Conservation (phyloP, 1,140 invertebrate genomes). For the Hypothenemus hampei region DNA sequence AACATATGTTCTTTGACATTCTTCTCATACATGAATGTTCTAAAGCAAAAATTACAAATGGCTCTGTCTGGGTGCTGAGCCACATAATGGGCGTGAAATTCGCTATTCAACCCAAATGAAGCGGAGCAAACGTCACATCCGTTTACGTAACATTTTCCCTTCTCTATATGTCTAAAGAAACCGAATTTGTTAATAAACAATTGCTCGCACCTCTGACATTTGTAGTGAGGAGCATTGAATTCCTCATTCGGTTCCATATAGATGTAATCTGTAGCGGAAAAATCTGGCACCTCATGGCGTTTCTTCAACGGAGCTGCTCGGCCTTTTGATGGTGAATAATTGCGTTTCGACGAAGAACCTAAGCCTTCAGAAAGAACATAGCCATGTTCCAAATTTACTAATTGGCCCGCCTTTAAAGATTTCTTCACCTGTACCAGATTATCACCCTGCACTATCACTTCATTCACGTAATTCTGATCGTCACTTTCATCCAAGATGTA, state of each 20-base stretch:
- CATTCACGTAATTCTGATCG: conserved; percentile 38
- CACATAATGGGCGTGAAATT: conserved; percentile 39
- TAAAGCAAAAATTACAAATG: conserved; percentile 44
- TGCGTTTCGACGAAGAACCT: conserved; percentile 18
- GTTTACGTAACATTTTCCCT: conserved; percentile 44
- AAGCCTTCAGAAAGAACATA: conserved; percentile 37
- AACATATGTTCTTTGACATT: conserved; percentile 45
- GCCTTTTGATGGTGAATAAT: conserved; percentile 21
- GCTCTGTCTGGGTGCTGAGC: conserved; percentile 39
- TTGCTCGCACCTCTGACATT: conserved; percentile 43
- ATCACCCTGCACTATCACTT: conserved; percentile 40
- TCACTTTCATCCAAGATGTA: conserved; percentile 37
- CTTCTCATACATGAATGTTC: conserved; percentile 46
- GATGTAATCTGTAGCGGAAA: conserved; percentile 39
- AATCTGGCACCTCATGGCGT: conserved; percentile 41
- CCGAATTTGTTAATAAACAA: conserved; percentile 43
- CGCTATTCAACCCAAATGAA: conserved; percentile 36
- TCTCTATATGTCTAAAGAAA: conserved; percentile 43
- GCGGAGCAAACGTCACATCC: conserved; percentile 38
- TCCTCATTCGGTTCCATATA: conserved; percentile 38
- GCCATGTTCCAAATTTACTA: conserved; percentile 41
- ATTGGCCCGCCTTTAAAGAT: conserved; percentile 25
- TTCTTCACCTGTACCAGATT: conserved; percentile 15
- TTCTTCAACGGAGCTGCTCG: conserved; percentile 29
- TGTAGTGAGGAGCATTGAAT: conserved; percentile 39